Conservation (phyloP, 1,140 invertebrate species). For the Scaptodrosophila lebanonensis region DNA sequence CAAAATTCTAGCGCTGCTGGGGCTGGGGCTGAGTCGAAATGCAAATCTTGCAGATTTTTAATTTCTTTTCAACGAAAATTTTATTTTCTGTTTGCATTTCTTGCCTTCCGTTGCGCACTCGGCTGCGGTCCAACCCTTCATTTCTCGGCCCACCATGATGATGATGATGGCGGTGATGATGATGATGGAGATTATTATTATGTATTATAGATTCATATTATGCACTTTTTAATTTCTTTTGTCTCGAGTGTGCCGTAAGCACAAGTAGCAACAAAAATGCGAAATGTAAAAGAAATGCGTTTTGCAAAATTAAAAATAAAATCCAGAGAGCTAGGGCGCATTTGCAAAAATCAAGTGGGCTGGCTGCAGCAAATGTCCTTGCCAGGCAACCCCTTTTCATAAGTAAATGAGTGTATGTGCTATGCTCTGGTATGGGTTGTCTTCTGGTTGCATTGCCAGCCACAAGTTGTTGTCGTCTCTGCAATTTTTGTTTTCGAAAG, state of each 20-base stretch:
- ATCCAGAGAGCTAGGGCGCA: constrained; percentile 13
- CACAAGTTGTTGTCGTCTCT: constrained; percentile 42
- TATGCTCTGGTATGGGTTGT: constrained; percentile 42
- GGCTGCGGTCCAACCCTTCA: constrained; percentile 57
- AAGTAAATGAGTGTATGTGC: neutral
- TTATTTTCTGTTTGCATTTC: constrained; percentile 74
- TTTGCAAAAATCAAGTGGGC: constrained; percentile 27
- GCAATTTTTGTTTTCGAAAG: constrained; percentile 46
- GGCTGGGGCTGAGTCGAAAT: constrained; percentile 44
- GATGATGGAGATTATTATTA: constrained; percentile 54
- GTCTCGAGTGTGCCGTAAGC: constrained; percentile 31
- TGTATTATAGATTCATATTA: constrained; percentile 75
- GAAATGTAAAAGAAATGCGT: constrained; percentile 53
- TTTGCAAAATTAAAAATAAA: constrained; percentile 41
- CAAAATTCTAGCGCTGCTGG: neutral
- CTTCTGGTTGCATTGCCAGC: constrained; percentile 57
- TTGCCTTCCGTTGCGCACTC: constrained; percentile 45
- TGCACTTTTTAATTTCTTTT: constrained; percentile 72
- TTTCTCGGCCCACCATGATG: constrained; percentile 41
- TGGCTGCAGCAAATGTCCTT: constrained; percentile 32
- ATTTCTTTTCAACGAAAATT: constrained; percentile 76
- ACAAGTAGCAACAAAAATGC: too few species aligned
- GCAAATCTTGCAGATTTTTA: constrained; percentile 76
- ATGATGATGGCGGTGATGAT: constrained; percentile 10
- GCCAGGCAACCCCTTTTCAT: constrained; percentile 43